Evolutionary conservation across 2,888 invertebrate species (phyloP), one percentile per base, ranked within the genome.

Genomic region (Oeneis ivallda): DNA sequence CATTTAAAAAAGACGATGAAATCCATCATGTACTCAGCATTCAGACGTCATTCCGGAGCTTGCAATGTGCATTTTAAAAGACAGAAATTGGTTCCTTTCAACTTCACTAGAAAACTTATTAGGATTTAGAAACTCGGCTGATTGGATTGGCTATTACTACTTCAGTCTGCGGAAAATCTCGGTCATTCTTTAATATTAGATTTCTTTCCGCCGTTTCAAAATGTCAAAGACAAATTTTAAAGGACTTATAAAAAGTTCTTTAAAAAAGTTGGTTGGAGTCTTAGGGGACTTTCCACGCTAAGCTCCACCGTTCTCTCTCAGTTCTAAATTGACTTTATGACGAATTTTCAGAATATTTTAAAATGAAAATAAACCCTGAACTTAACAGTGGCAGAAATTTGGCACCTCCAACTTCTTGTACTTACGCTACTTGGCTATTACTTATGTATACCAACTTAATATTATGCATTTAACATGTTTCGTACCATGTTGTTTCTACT

Each of bases 111-210:
- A 13, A 53, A 62, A 53, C 43, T 62, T 53, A 52, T 62, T 62
- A 62, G 53, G 53, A 62, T 62, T 62, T 54, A 41, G 45, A 53
- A 62, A 62, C 53, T 17, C 34, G 26, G 62, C 43, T 62, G 53
- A 54, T 45, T 62, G 56, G 56, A 56, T 39, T 26, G 5, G 39
- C 19, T 19, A 56, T 56, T 56, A 41, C 19, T 56, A 17, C 17
- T 56, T 41, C 56, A 39, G 39, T 56, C 39, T 19, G 2, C 17
- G 26, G 53, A 53, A 61, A 62, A 45, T 54, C 62, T 53, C 45
- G 43, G 32, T 17, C 62, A 19, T 62, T 62, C 43, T 53, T 19
- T 17, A 34, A 34, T 54, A 62, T 62, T 62, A 45, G 53, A 62
- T 62, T 62, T 54, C 53, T 53, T 34, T 53, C 53, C 34, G 17